Conservation (phyloP, 2,113 vertebrate genomes). For the Platycercus adscitus region DNA sequence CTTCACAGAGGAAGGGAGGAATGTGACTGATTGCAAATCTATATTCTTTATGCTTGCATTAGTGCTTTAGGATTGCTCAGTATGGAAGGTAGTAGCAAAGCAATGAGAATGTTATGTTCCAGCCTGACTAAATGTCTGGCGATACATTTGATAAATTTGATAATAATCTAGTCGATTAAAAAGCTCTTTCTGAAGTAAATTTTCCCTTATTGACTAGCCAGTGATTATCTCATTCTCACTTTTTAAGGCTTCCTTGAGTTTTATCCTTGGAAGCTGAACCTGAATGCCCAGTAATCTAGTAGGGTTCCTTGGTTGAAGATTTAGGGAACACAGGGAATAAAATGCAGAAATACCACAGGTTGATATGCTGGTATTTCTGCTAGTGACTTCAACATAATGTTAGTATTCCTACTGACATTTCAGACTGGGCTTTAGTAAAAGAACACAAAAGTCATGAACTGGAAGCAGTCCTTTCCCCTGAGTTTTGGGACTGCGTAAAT, state of each 20-base stretch:
- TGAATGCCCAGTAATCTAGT: neutral
- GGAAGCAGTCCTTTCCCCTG: neutral
- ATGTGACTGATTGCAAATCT: neutral
- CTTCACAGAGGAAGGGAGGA: neutral
- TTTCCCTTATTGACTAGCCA: neutral
- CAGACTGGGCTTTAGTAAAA: neutral
- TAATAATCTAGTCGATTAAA: neutral
- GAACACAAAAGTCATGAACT: neutral
- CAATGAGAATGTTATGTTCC: neutral
- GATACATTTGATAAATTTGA: neutral
- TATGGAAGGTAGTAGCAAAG: neutral
- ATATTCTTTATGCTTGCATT: neutral
- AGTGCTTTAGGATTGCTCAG: neutral
- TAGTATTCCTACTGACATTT: neutral
- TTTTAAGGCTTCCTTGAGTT: neutral
- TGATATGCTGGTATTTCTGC: neutral
- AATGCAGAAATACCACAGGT: neutral
- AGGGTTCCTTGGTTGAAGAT: neutral
- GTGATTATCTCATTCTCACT: neutral
- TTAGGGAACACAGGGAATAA: neutral
- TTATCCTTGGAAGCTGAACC: neutral
- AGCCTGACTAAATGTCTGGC: neutral
- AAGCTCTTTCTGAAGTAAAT: neutral
- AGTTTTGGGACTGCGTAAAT: neutral
- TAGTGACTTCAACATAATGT: neutral